phyloP scores from a whole-genome alignment of 2,113 vertebrate species.

The Mustela lutreola region DNA sequence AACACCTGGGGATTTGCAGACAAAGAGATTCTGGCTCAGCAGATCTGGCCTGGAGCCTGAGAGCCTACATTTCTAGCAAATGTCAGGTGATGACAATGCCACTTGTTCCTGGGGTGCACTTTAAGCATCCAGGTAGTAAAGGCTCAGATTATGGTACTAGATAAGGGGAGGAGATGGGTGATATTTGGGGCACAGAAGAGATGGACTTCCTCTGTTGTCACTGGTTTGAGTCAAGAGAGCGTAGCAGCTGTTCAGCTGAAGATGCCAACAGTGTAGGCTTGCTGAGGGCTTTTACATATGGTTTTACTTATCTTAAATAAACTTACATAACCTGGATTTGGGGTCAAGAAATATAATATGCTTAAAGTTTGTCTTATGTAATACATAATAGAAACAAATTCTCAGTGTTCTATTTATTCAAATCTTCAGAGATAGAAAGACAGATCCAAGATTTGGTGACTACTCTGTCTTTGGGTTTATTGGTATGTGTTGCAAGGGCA shows the following conservation, averaged over 20 bases:
- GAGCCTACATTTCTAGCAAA: not conserved
- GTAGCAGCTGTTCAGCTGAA: not conserved
- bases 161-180: accelerated
- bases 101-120: too few species aligned
- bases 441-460: not conserved
- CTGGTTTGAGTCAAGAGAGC: not conserved
- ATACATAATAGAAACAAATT: not conserved
- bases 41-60: not conserved
- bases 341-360: not conserved
- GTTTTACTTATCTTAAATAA: not conserved
- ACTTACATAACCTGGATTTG: constrained; percentile 29
- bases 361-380: constrained; percentile 44
- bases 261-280: not conserved
- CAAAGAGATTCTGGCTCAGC: not conserved
- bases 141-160: not conserved
- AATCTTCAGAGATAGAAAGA: not conserved
- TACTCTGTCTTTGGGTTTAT: not conserved
- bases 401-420: not conserved
- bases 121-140: not conserved
- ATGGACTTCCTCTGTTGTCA: not conserved
- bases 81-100: not conserved
- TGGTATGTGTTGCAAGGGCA: not conserved
- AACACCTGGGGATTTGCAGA: not conserved
- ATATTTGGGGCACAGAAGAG: not conserved
- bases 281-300: not conserved